Evolutionary conservation across 2,113 vertebrate species (phyloP).

Genomic region (Nothoprocta pentlandii): DNA sequence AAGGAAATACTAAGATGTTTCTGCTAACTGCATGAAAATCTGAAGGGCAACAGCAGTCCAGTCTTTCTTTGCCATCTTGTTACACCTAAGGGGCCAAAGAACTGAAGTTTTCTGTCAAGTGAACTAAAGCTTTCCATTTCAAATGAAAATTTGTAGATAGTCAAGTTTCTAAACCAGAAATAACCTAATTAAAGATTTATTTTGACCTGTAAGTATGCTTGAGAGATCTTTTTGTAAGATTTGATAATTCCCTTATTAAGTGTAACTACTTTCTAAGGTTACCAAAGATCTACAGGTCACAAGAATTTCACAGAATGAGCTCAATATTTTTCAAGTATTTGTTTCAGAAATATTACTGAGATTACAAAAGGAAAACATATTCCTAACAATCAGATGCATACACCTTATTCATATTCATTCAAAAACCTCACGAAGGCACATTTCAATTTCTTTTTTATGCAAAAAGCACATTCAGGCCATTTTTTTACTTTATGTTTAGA

Average conservation of each 20-base stretch:
- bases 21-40: not conserved
- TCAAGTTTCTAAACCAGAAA: not conserved
- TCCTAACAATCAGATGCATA: not conserved
- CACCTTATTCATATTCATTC: not conserved
- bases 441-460: not conserved
- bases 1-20: not conserved
- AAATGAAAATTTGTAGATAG: not conserved
- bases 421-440: not conserved
- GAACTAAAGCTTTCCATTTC: not conserved
- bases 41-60: not conserved
- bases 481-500: not conserved
- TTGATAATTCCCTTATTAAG: not conserved
- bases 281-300: not conserved
- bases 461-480: not conserved
- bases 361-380: not conserved
- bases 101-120: not conserved
- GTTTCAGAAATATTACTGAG: not conserved
- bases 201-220: not conserved
- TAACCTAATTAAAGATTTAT: not conserved
- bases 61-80: not conserved
- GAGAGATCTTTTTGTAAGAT: not conserved
- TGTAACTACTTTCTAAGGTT: not conserved
- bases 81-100: not conserved
- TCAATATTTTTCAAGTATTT: not conserved
- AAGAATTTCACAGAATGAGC: not conserved